Base-by-base conservation (phyloP, 2,113 vertebrate genomes). In the Heterotilapia buettikoferi region DNA sequence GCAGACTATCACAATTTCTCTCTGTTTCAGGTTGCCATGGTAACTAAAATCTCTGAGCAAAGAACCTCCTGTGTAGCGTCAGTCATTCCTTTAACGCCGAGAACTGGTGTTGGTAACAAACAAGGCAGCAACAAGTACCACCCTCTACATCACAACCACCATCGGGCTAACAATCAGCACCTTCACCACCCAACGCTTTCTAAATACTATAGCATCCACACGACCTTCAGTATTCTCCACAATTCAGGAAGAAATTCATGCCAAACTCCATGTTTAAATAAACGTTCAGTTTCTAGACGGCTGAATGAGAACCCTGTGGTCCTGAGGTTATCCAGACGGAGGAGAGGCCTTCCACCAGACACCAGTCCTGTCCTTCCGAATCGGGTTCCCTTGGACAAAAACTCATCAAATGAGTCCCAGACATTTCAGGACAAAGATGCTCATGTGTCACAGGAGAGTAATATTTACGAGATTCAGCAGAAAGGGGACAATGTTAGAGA, bases 331-430 rank as follows among this genome's bases (percentile, higher is more conserved):
- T 94, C 94, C 80, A 91, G 92, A 57, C 91, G 94, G 71, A 92
- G 45, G 53, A 85, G 94, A 54, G 94, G 94, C 36, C 92, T 94
- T 31, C 94, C 94, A 8, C 92, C 94, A n/a, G 94, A 94, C 54
- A 76, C 79, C 56, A 88, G 63, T 9, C 66, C 89, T 13, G 13
- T 16, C 38, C 68, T 36, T n/a, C 53, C 18, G 1, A 89, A 86
- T 57, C 38, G 3, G 18, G 11, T 24, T 71, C 4, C 50, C 79
- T 33, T 53, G 21, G 86, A 84, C 88, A 87, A 33, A 19, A 85
- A 26, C 26, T 54, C 52, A 19, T 84, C 80, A n/a, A 91, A 84
- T 63, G 91, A 61, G 11, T 24, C 50, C 79, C 81, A 63, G 79
- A 80, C 57, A 9, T 31, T 50, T n/a, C 86, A 76, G 47, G 47